These are phyloP conservation scores for Dicyrtoma fusca DNA, from an alignment of 2,888 invertebrate species.

Conservation along the genomic window DNA sequence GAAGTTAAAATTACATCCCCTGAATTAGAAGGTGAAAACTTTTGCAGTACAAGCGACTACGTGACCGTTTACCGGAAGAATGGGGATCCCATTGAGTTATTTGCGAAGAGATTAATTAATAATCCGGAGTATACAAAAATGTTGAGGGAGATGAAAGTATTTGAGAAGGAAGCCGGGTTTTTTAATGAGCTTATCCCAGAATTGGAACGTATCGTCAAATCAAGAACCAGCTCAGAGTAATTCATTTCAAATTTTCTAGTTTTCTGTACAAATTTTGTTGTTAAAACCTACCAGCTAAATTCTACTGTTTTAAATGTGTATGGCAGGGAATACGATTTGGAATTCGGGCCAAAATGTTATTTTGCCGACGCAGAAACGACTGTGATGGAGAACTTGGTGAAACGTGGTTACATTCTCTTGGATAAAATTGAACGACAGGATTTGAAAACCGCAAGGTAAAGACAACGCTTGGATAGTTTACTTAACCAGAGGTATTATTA, in stretches of 20 bases:
- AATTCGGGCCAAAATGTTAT: conserved; percentile 35
- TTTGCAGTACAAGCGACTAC: conserved; percentile 23
- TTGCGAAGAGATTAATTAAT: conserved; percentile 11
- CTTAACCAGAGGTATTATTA: neutral
- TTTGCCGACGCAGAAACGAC: conserved; percentile 22
- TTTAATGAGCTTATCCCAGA: conserved; percentile 11
- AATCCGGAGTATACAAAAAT: neutral
- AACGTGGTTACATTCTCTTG: conserved; percentile 13
- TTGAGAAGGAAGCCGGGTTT: conserved; percentile 30
- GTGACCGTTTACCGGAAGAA: conserved; percentile 15
- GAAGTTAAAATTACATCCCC: conserved; percentile 10
- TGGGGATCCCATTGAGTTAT: conserved; percentile 16
- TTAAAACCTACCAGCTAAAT: neutral
- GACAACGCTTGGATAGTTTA: neutral
- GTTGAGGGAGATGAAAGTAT: conserved; percentile 10
- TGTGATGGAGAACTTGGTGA: conserved; percentile 28
- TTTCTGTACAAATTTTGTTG: neutral
- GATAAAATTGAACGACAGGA: conserved; percentile 29
- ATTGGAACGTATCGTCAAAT: neutral
- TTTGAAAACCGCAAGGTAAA: conserved; percentile 27
- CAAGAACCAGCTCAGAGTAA: neutral
- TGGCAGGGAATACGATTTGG: conserved; percentile 1
- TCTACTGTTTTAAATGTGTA: neutral
- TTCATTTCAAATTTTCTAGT: neutral
- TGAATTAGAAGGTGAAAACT: conserved; percentile 25